A percentile compares a stretch with the other conserved stretches of the same genome.
phyloP scores from a whole-genome alignment of 2,888 invertebrate genomes.

The Subacronicta megacephala region DNA sequence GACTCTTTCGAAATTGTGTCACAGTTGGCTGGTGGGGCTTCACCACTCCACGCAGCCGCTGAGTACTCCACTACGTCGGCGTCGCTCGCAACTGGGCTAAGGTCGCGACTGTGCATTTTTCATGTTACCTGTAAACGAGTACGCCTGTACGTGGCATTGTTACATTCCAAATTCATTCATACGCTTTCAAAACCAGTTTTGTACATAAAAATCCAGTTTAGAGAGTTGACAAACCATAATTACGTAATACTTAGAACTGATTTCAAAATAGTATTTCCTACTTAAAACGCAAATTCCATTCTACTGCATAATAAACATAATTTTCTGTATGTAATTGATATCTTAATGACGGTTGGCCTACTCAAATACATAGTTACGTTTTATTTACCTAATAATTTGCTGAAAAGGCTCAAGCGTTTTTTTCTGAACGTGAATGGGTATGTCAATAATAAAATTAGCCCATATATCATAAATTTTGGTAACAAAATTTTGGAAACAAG shows the following conservation, averaged over 20 bases:
- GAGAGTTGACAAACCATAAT: conserved; percentile 43
- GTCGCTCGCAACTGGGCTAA: conserved; percentile 78
- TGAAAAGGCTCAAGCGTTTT: not conserved
- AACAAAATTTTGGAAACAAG: no score
- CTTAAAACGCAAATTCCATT: conserved; percentile 14
- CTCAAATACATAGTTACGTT: no score
- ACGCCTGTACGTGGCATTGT: conserved; percentile 50
- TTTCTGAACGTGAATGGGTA: no score
- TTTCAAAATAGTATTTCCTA: conserved; percentile 33
- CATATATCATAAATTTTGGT: no score
- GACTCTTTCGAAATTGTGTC: conserved; percentile 55
- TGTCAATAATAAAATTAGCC: no score
- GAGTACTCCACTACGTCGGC: conserved; percentile 21
- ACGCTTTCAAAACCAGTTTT: conserved; percentile 52
- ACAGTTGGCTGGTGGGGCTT: conserved; percentile 51
- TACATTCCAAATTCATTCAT: conserved; percentile 59
- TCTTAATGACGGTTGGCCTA: no score
- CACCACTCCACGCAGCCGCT: conserved; percentile 29
- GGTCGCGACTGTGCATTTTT: conserved; percentile 82
- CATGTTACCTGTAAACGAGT: conserved; percentile 62
- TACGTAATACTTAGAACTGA: conserved; percentile 32
- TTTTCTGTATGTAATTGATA: no score
- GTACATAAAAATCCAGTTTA: conserved; percentile 55
- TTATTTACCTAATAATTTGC: conserved; percentile 1
- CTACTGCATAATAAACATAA: conserved; percentile 5